Evolutionary conservation across 2,888 invertebrate species (phyloP).

Genomic region (Leptothorax acervorum): DNA sequence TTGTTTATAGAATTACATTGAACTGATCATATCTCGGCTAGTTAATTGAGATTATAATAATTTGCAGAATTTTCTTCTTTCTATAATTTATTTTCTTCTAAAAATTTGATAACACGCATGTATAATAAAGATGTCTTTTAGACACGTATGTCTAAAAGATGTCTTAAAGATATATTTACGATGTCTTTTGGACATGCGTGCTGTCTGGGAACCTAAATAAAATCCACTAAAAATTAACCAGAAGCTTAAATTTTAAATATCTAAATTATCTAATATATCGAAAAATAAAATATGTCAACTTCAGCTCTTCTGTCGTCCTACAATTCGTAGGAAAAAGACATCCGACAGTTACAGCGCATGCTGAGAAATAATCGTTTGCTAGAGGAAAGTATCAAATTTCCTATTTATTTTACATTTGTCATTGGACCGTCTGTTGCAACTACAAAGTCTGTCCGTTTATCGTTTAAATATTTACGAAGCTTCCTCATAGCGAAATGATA

Average conservation of each 20-base stretch:
- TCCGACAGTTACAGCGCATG: neutral
- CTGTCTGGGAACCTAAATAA: neutral
- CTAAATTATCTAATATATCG: neutral
- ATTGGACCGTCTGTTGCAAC: neutral
- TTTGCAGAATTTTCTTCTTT: neutral
- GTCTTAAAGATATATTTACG: no score
- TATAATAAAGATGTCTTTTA: no score
- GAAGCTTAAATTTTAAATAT: neutral
- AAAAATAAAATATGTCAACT: neutral
- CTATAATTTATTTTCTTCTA: neutral
- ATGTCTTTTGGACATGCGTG: no score
- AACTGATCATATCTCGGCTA: neutral
- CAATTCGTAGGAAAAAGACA: neutral
- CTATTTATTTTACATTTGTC: constrained; percentile 32
- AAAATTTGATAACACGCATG: neutral
- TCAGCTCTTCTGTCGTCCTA: neutral
- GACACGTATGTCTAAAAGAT: no score
- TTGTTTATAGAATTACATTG: neutral
- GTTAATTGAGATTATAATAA: neutral
- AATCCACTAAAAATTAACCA: neutral
- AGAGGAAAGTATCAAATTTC: constrained; percentile 7
- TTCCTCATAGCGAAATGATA: constrained; percentile 15
- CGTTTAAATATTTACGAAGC: constrained; percentile 41
- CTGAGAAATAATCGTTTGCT: neutral
- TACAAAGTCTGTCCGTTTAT: neutral